These are phyloP conservation scores for Micoletzkya japonica DNA, from an alignment of 2,888 invertebrate species.

Conservation along the genomic window DNA sequence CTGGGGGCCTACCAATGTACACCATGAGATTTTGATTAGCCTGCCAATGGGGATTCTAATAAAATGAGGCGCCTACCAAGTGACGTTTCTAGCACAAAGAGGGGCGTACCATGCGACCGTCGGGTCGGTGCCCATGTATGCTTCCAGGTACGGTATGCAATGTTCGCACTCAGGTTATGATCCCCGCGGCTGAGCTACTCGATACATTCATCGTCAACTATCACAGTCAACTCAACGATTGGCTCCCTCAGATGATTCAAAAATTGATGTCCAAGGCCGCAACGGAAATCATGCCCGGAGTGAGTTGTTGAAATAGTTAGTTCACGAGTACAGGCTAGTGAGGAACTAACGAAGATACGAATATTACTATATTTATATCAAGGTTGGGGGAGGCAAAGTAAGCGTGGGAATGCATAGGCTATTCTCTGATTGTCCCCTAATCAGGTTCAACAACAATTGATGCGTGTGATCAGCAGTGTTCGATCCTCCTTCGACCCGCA, in stretches of 20 bases:
- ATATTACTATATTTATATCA: neutral
- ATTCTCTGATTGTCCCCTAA: neutral
- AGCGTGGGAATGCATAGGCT: too few relatives aligned
- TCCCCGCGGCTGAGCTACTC: constrained; percentile 87
- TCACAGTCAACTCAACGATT: constrained; percentile 84
- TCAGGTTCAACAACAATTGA: constrained; percentile 31
- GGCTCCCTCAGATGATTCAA: constrained; percentile 88
- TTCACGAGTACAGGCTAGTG: neutral
- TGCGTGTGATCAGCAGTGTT: constrained; percentile 55
- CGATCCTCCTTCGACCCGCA: constrained; percentile 36
- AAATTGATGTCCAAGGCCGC: constrained; percentile 81
- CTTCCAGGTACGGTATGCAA: too few relatives aligned
- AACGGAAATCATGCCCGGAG: constrained; percentile 77
- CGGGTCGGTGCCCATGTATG: too few relatives aligned
- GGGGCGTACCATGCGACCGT: too few relatives aligned
- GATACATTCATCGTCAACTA: constrained; percentile 85
- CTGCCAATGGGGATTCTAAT: too few relatives aligned
- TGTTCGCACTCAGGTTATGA: constrained; percentile 75
- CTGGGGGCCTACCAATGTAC: too few relatives aligned
- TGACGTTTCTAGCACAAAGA: too few relatives aligned
- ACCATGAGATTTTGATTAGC: too few relatives aligned
- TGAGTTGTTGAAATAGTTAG: neutral
- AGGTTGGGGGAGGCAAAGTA: neutral
- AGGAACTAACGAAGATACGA: neutral
- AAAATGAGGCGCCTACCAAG: too few relatives aligned